Percentiles rank a stretch among this genome's conserved stretches.
Conservation (phyloP, 2,888 invertebrate genomes). For the Drosophila maculinotata region DNA sequence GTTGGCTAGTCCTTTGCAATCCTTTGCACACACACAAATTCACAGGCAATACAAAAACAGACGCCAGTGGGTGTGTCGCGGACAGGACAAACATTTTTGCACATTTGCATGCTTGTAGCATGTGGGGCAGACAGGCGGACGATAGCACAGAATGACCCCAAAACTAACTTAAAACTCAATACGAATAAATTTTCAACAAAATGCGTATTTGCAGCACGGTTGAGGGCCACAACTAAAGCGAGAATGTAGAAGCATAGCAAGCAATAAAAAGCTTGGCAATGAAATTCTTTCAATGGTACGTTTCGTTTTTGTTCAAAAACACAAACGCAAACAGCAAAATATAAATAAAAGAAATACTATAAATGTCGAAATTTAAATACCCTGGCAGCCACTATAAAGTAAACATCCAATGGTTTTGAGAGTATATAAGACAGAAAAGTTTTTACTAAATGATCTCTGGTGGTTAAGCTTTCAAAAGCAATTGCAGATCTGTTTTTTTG, state of each 20-base stretch:
- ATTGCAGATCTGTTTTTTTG: not conserved
- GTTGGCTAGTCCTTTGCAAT: slow-evolving; percentile 7
- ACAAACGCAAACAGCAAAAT: slow-evolving; percentile 42
- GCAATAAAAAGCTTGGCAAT: slow-evolving; percentile 68
- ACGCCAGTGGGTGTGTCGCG: slow-evolving; percentile 59
- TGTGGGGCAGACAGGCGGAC: slow-evolving; percentile 26
- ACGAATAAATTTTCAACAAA: slow-evolving; percentile 52
- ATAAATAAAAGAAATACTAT: slow-evolving; percentile 11
- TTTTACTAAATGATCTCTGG: not conserved
- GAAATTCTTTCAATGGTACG: slow-evolving; percentile 51
- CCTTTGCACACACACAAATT: slow-evolving; percentile 22
- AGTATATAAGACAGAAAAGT: not conserved
- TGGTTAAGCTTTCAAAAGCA: not conserved
- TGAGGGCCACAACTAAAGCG: slow-evolving; percentile 12
- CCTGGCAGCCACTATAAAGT: not conserved
- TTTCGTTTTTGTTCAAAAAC: slow-evolving; percentile 53
- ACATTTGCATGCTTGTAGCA: slow-evolving; percentile 55
- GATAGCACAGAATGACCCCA: slow-evolving; percentile 53
- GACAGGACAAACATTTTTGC: slow-evolving; percentile 72
- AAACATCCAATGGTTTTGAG: not conserved
- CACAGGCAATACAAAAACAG: slow-evolving; percentile 16
- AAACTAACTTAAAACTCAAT: slow-evolving; percentile 70
- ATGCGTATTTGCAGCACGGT: slow-evolving; percentile 30
- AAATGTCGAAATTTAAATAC: slow-evolving; percentile 17
- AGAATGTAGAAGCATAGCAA: slow-evolving; percentile 46